phyloP scores from a whole-genome alignment of 53 echinoderm and acorn worm genomes.

The Paracentrotus lividus region DNA sequence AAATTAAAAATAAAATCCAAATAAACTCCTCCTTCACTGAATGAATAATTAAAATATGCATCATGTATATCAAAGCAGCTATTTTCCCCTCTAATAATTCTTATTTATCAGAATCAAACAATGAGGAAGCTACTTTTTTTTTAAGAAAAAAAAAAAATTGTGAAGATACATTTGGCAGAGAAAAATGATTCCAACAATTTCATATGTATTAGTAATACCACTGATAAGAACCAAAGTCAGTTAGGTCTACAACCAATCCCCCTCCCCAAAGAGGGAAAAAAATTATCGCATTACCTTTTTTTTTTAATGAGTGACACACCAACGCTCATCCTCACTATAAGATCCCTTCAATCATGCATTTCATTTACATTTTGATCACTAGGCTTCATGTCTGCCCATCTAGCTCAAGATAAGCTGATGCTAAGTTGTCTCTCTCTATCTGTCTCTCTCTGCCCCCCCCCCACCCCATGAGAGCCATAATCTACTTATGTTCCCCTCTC shows the following conservation, averaged over 20 bases:
- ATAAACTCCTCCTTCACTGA: no score
- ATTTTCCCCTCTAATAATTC: no score
- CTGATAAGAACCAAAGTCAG: neutral
- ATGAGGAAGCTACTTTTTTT: neutral
- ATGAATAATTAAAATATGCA: no score
- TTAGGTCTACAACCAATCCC: no score
- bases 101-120: no score
- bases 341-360: neutral
- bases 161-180: neutral
- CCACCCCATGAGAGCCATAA: neutral
- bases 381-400: neutral
- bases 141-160: no score
- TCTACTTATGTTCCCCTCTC: slow-evolving; percentile 2
- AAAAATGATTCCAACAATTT: neutral
- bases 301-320: neutral
- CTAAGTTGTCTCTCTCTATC: neutral
- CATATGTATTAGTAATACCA: neutral
- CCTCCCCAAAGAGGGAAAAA: neutral
- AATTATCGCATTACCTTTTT: neutral
- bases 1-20: no score
- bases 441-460: neutral
- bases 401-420: neutral
- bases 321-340: neutral
- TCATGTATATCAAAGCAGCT: no score
- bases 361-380: neutral